Base-by-base conservation (phyloP, 2,113 vertebrate species). In the Zootoca vivipara region DNA sequence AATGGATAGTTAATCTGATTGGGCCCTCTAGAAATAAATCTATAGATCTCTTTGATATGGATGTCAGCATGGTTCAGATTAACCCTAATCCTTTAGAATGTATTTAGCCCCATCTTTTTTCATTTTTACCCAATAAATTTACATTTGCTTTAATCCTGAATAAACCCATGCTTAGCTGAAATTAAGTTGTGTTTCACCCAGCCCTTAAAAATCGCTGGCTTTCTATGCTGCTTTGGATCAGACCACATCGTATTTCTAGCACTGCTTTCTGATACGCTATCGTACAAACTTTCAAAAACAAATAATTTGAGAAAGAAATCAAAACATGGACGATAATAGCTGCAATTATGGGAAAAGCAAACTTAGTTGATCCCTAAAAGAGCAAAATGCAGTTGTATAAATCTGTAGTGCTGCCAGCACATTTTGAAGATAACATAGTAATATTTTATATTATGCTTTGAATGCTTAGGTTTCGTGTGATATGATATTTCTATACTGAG, bases 31-130 rank as follows among this genome's bases (percentile, higher is more conserved):
- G 38, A 82, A 33, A 84, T 86, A 79, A 90, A 80, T 18, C 5
- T 80, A 79, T 75, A 74, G 84, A 87, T 35, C n/a, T 28, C 9
- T 93, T 28, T 87, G 42, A 58, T 86, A 73, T 0, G 0, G n/a
- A n/a, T 35, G 6, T 85, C 38, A 62, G 83, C 24, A 65, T 28
- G 46, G 62, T 15, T 85, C 2, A 46, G 78, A 72, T 88, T 83
- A 79, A 86, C 82, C 73, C 33, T 75, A 73, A 64, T 33, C 80
- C 77, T 89, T 88, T 88, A 2, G 26, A 87, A 2, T 87, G 5
- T 85, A 38, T 1, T 87, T 88, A 90, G 85, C 8, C 9, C 3
- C 28, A 12, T 33, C 30, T 3, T 80, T 2, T 4, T 70, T 38
- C 1, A 2, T 7, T 46, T 86, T 28, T 77, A 80, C 56, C 83